These are phyloP conservation scores for Lutjanus erythropterus DNA, from an alignment of 2,113 vertebrate genomes.

Conservation along the genomic window DNA sequence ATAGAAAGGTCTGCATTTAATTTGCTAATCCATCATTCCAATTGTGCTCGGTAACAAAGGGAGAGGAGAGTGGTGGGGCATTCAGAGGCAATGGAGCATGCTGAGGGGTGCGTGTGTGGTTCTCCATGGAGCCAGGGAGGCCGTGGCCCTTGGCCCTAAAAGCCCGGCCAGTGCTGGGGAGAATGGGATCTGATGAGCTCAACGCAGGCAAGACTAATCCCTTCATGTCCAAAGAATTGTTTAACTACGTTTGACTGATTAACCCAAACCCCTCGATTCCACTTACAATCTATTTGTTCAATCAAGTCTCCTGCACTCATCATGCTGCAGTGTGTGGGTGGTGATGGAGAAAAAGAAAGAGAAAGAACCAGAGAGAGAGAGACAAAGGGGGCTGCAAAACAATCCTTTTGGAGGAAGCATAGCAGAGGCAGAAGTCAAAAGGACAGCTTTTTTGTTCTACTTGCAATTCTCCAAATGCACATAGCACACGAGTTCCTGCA, in stretches of 20 bases:
- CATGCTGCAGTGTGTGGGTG: slow-evolving; percentile 58
- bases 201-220: slow-evolving; percentile 81
- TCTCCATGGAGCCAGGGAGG: slow-evolving; percentile 71
- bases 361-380: slow-evolving; percentile 17
- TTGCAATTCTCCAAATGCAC: slow-evolving; percentile 68
- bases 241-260: slow-evolving; percentile 82
- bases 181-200: slow-evolving; percentile 76
- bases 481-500: slow-evolving; percentile 36
- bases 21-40: slow-evolving; percentile 82
- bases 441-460: slow-evolving; percentile 62
- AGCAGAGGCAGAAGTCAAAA: slow-evolving; percentile 58
- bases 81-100: slow-evolving; percentile 76
- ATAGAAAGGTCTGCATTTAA: slow-evolving; percentile 79
- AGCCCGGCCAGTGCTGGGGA: slow-evolving; percentile 60
- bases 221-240: slow-evolving; percentile 81
- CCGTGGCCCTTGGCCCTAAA: slow-evolving; percentile 77
- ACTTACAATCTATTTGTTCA: slow-evolving; percentile 80
- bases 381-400: slow-evolving; percentile 51
- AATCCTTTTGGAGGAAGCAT: slow-evolving; percentile 57
- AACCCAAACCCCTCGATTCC: slow-evolving; percentile 77
- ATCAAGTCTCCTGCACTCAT: slow-evolving; percentile 71
- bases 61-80: slow-evolving; percentile 72
- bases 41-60: slow-evolving; percentile 76
- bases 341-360: slow-evolving; percentile 50
- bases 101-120: slow-evolving; percentile 72